These are phyloP conservation scores for Schrankia costaestrigalis DNA, from an alignment of 2,888 invertebrate genomes.

Conservation along the genomic window DNA sequence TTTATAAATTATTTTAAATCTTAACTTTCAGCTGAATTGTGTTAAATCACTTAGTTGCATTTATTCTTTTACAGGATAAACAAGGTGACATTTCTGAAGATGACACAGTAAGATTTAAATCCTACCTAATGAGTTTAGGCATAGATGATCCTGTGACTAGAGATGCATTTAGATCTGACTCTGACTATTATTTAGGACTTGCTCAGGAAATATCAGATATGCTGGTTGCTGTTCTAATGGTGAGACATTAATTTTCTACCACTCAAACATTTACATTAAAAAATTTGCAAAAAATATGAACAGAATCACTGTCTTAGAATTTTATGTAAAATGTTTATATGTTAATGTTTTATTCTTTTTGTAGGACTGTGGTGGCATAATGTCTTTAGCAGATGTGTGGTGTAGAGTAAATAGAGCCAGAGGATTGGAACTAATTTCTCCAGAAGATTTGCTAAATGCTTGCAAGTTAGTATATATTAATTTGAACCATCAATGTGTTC, in stretches of 20 bases:
- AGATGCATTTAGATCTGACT: constrained; percentile 91
- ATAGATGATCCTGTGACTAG: constrained; percentile 99
- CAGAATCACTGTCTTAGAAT: neutral
- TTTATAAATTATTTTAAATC: neutral
- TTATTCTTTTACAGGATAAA: constrained; percentile 82
- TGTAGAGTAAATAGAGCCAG: constrained; percentile 98
- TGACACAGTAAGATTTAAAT: constrained; percentile 97
- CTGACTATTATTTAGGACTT: constrained; percentile 90
- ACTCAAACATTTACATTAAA: no score
- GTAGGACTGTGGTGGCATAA: constrained; percentile 95
- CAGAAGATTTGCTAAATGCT: constrained; percentile 97
- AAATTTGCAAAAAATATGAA: no score
- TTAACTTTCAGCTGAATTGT: neutral
- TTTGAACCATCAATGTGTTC: no score
- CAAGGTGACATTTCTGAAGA: constrained; percentile 98
- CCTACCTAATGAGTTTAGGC: constrained; percentile 97
- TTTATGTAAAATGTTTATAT: neutral
- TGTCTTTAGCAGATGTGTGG: constrained; percentile 97
- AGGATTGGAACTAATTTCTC: constrained; percentile 96
- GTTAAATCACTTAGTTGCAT: neutral
- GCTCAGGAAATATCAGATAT: constrained; percentile 93
- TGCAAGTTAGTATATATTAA: constrained; percentile 81
- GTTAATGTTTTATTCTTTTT: constrained; percentile 11
- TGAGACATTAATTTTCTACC: constrained; percentile 58
- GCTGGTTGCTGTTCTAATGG: constrained; percentile 89